Percentiles rank a stretch among this genome's conserved stretches.
phyloP scores from a whole-genome alignment of 2,797 vertebrate genomes.

The Gallinago solitaria region DNA sequence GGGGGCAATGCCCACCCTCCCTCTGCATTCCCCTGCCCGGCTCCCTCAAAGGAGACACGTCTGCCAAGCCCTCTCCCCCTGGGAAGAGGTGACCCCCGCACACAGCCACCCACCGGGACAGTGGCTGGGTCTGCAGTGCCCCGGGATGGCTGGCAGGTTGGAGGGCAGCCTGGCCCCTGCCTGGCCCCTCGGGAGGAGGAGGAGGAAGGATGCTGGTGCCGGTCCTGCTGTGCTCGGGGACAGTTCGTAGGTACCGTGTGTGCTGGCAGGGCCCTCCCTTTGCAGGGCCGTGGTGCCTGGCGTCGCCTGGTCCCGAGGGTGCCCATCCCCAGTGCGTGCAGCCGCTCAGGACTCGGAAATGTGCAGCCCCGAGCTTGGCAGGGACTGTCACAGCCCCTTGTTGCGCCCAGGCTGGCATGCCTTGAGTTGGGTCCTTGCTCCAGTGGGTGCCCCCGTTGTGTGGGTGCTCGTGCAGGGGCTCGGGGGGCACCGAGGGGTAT shows the following conservation, averaged over 20 bases:
- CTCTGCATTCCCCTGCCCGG: neutral
- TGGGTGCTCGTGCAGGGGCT: neutral
- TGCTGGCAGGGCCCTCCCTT: neutral
- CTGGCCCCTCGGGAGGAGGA: neutral
- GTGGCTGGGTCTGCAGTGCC: rapidly evolving
- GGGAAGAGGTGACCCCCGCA: neutral
- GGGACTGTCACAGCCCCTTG: neutral
- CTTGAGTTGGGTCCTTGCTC: neutral
- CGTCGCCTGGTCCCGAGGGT: rapidly evolving
- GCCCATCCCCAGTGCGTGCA: neutral
- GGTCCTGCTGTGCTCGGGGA: neutral
- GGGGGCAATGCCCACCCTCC: neutral
- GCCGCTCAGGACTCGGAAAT: neutral
- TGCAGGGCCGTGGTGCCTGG: neutral
- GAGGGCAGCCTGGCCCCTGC: neutral
- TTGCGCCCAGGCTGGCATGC: neutral
- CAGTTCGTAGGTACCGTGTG: rapidly evolving
- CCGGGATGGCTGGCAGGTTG: neutral
- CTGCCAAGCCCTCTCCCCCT: neutral
- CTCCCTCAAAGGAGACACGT: rapidly evolving
- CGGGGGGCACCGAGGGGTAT: rapidly evolving
- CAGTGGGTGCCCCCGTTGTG: rapidly evolving
- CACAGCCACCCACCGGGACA: neutral
- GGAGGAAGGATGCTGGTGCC: neutral
- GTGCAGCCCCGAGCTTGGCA: neutral